Base-by-base conservation (phyloP, 2,113 vertebrate species). In the Burhinus bistriatus region DNA sequence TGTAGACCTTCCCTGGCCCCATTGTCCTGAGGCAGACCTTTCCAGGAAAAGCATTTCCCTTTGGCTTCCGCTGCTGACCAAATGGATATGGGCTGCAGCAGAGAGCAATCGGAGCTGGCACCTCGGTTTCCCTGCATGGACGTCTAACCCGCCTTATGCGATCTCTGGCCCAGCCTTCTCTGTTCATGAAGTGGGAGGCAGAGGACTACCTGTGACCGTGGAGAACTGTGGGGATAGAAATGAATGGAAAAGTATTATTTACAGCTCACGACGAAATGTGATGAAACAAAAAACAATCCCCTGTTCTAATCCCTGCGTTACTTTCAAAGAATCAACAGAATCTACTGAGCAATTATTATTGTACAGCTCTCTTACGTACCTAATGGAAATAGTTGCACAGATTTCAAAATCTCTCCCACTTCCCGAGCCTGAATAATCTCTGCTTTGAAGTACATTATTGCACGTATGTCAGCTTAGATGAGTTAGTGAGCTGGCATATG, bases 371-470 rank as follows among this genome's bases (percentile, higher is more conserved):
- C 57, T 79, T 45, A 45, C n/a, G 32, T 80, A 65, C 86, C 57
- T 90, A n/a, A 51, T 85, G 70, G 45, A 85, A 89, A 84, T 34
- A 89, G 42, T 49, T 90, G 57, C 57, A 68, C 23, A 66, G 40
- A 69, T 95, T 97, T 81, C 83, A 93, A 80, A 93, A 94, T 80
- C 73, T 82, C 66, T 85, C 25, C 47, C 36, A n/a, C 30, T 84
- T 75, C 36, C 51, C 40, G 65, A 95, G 70, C 65, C 73, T 57
- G 76, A 84, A 80, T 81, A 90, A 86, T 91, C 83, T 91, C 57
- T 90, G 58, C 78, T 87, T 83, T 92, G 58, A 93, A 87, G 47
- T 75, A 52, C 25, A 4, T 70, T 20, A 52, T 65, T 79, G 66
- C 84, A 38, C 51, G 23, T 83, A 18, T 80, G 75, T 83, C 89